These are phyloP conservation scores for Rattus norvegicus DNA, from an alignment of 2,113 vertebrate species.

Conservation along the genomic window DNA sequence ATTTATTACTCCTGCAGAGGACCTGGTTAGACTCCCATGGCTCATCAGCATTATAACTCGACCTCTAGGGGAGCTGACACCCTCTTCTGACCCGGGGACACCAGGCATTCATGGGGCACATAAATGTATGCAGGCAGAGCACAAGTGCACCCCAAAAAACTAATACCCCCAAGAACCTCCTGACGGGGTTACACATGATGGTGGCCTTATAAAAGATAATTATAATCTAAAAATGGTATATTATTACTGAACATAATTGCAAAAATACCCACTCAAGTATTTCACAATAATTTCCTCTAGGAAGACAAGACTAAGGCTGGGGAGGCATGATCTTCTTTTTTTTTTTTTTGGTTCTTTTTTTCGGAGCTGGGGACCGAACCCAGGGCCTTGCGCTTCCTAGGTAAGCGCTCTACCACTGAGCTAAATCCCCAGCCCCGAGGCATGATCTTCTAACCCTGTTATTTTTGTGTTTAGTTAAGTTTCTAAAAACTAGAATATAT, in stretches of 20 bases:
- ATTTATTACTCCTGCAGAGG: not conserved
- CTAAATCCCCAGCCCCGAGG: too few relatives aligned
- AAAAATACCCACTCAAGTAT: not conserved
- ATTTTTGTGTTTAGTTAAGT: not conserved
- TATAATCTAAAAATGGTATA: not conserved
- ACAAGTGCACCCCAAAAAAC: not conserved
- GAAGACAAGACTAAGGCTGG: not conserved
- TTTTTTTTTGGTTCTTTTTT: too few relatives aligned
- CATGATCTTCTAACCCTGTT: not conserved
- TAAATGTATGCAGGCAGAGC: not conserved
- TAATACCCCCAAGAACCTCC: not conserved
- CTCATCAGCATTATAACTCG: not conserved
- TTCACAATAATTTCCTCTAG: not conserved
- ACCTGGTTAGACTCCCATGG: not conserved
- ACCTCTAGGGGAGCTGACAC: not conserved
- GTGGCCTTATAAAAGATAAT: not conserved
- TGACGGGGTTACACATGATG: not conserved
- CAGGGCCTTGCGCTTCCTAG: too few relatives aligned
- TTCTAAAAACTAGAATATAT: constrained; percentile 27
- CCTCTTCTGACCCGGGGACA: not conserved
- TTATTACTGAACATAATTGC: not conserved
- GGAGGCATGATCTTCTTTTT: not conserved
- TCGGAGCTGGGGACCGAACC: too few relatives aligned
- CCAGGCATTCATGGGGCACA: not conserved
- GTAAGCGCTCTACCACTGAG: too few relatives aligned